A percentile compares a stretch with the other conserved stretches of the same genome.
phyloP scores from a whole-genome alignment of 2,888 invertebrate species.

The Myopa tessellatipennis region DNA sequence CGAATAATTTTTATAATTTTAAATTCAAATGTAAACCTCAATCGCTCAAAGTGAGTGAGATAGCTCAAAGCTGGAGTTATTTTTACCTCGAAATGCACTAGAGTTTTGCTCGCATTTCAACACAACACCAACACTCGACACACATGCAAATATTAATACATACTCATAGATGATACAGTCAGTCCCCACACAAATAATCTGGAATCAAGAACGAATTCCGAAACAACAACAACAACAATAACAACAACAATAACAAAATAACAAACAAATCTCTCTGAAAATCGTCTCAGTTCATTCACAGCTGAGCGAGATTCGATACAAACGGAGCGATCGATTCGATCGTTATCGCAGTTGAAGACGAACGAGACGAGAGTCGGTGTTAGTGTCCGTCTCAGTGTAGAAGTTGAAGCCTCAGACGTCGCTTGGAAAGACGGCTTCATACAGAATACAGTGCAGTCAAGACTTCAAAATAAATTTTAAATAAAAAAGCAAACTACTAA shows the following conservation, averaged over 20 bases:
- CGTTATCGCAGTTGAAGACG: slow-evolving; percentile 33
- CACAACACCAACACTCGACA: background rate
- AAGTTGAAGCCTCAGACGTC: background rate
- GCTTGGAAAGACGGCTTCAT: background rate
- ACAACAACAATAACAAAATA: background rate
- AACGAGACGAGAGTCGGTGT: background rate
- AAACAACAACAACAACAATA: slow-evolving; percentile 3
- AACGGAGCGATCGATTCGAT: slow-evolving; percentile 25
- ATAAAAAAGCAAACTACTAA: background rate
- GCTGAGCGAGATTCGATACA: slow-evolving; percentile 19
- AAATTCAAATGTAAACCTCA: background rate
- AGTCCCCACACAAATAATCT: background rate
- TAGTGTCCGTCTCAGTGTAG: background rate
- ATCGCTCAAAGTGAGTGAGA: too few species aligned
- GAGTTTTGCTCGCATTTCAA: background rate
- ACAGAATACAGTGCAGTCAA: background rate
- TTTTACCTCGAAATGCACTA: background rate
- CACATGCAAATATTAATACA: slow-evolving; percentile 6
- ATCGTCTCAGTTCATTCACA: slow-evolving; percentile 32
- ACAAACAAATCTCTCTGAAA: slow-evolving; percentile 21
- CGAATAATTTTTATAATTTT: background rate
- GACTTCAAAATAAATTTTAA: background rate
- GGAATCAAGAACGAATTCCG: slow-evolving; percentile 26
- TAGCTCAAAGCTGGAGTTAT: background rate
- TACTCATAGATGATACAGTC: background rate